A percentile compares a stretch with the other conserved stretches of the same genome.
These are phyloP conservation scores for Bombycilla garrulus DNA, from an alignment of 2,113 vertebrate species.

Conservation along the genomic window DNA sequence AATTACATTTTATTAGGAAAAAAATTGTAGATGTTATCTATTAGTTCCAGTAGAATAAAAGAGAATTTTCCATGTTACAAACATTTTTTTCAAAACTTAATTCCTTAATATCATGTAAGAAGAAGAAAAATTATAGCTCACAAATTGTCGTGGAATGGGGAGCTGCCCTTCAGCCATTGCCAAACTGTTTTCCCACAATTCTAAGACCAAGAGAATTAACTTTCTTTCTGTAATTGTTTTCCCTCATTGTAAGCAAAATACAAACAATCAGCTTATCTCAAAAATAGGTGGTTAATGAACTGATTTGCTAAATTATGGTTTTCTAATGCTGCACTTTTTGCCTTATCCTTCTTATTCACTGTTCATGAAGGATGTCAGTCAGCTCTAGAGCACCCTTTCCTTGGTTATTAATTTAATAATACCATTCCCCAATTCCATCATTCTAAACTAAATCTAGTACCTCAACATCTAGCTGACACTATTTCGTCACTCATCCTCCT, in stretches of 20 bases:
- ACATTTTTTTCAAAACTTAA: neutral
- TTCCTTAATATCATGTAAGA: neutral
- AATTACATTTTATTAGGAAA: neutral
- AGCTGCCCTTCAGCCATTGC: neutral
- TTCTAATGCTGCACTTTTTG: neutral
- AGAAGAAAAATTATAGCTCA: neutral
- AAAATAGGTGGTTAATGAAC: neutral
- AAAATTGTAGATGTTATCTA: accelerated
- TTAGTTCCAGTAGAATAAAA: neutral
- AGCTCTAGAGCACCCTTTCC: neutral
- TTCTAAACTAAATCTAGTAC: neutral
- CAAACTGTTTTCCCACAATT: neutral
- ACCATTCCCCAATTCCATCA: neutral
- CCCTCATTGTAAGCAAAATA: neutral
- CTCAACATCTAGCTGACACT: neutral
- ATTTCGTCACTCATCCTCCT: neutral
- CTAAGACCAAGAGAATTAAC: neutral
- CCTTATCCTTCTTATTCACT: neutral
- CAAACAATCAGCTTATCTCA: neutral
- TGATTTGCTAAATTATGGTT: neutral
- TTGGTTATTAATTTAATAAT: neutral
- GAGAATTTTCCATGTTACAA: neutral
- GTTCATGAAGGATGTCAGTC: neutral
- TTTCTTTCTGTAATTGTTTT: neutral
- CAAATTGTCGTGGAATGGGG: neutral